phyloP scores from a whole-genome alignment of 2,888 invertebrate genomes.

The Tipula lateralis region DNA sequence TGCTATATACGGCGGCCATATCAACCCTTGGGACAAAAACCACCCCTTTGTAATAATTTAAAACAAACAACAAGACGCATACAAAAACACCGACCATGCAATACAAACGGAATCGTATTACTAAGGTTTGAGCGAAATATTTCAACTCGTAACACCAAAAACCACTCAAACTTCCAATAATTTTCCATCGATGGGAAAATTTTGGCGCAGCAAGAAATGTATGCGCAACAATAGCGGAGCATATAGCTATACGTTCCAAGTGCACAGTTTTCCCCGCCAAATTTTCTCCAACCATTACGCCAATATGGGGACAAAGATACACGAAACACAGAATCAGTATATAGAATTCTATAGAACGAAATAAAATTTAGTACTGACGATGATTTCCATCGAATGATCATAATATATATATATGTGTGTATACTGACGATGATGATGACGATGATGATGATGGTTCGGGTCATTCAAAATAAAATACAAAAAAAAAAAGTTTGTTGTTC shows the following conservation, averaged over 20 bases:
- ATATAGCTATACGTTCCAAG: not conserved
- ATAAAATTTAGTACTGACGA: not conserved
- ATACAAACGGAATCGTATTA: not conserved
- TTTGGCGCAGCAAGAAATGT: not conserved
- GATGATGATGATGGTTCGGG: conserved; percentile 11
- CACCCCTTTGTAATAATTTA: no score
- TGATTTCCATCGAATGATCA: not conserved
- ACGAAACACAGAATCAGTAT: conserved; percentile 15
- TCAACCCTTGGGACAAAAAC: no score
- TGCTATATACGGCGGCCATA: no score
- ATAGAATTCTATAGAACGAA: not conserved
- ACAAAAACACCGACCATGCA: no score
- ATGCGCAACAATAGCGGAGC: not conserved
- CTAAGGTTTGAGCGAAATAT: not conserved
- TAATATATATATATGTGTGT: not conserved
- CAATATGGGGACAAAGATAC: not conserved
- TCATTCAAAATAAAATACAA: not conserved
- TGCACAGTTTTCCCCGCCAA: not conserved
- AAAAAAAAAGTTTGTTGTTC: not conserved
- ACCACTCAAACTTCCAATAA: not conserved
- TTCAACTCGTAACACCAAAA: not conserved
- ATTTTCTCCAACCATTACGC: not conserved
- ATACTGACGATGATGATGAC: not conserved
- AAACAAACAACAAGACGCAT: no score
- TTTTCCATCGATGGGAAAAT: not conserved